Percentiles rank a stretch among this genome's conserved stretches.
Conservation (phyloP, 1,140 invertebrate genomes). For the Pachypsylla venusta region DNA sequence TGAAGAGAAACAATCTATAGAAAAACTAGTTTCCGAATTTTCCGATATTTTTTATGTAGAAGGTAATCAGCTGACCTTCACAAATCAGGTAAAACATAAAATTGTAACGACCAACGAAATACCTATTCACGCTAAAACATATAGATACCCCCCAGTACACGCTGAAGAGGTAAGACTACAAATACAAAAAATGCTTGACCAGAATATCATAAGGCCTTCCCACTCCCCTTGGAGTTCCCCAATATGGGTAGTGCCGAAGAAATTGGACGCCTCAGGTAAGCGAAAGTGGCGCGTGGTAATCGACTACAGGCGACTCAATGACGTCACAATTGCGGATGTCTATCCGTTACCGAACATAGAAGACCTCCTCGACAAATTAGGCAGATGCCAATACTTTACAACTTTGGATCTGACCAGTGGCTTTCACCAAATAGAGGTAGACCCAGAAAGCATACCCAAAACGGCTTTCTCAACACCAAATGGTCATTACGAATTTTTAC, state of each 20-base stretch:
- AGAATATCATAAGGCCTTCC: slow-evolving; percentile 14
- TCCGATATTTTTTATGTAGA: slow-evolving; percentile 3
- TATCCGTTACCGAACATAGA: slow-evolving; percentile 35
- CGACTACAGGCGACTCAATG: slow-evolving; percentile 25
- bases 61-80: slow-evolving; percentile 14
- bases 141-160: slow-evolving; percentile 27
- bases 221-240: slow-evolving; percentile 18
- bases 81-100: slow-evolving; percentile 24
- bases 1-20: neutral
- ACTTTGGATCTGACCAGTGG: slow-evolving; percentile 34
- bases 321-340: slow-evolving; percentile 25
- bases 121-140: slow-evolving; percentile 23
- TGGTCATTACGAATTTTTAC: slow-evolving; percentile 29
- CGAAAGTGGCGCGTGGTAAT: slow-evolving; percentile 21
- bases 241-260: slow-evolving; percentile 21
- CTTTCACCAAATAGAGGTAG: slow-evolving; percentile 35
- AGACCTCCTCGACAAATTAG: slow-evolving; percentile 31
- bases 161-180: slow-evolving; percentile 28
- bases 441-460: slow-evolving; percentile 28
- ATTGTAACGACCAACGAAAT: slow-evolving; percentile 17
- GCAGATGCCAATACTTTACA: slow-evolving; percentile 29
- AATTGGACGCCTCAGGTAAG: slow-evolving; percentile 21
- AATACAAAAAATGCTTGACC: slow-evolving; percentile 21
- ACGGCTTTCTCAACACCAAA: slow-evolving; percentile 32
- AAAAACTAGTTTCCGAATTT: neutral